Base-by-base conservation (phyloP, 2,797 vertebrate genomes). In the Apodemus agrarius region DNA sequence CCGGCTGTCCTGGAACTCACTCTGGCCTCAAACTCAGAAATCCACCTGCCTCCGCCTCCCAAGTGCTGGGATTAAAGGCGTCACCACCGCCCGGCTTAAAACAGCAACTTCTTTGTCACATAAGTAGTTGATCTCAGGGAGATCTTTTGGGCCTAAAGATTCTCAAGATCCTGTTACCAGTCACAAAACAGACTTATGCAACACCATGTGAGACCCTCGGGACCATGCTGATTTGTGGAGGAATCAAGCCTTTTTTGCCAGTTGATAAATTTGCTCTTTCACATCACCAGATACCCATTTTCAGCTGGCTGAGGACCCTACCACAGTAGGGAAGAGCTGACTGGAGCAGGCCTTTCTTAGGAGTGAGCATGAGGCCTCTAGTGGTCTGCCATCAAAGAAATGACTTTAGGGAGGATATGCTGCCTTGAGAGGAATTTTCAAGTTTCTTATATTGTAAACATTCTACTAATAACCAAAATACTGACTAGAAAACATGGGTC, bases 381-480 rank as follows among this genome's bases (percentile, higher is more conserved):
- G 22, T 13, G 8, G 4, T 26, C 79, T n/a, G 59, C 37, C 9
- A 57, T 52, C 24, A 54, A 31, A 72, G 46, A 37, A 37, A 22
- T 37, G 67, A 67, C 43, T 9, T 84, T 24, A 52, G 19, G 63
- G 43, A 67, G 59, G 19, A 52, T 67, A 52, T 52, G 46, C 21
- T 67, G 29, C 31, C 34, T 72, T 88, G 2, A 63, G 26, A 46
- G 1, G 61, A 17, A 17, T 67, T 94, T 95, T 92, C 83, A 17
- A 91, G 67, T 96, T 31, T 86, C 22, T 96, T 93, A 46, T 72
- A 19, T 83, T 85, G 17, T 10, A 78, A 63, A 13, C n/a, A 84
- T 4, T 97, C 3, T 88, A 46, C 61, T 96, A 93, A 75, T 89
- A 95, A 94, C 14, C 54, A 87, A 57, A 91, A 87, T 93, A 84